Evolutionary conservation across 2,113 vertebrate species (phyloP).

Genomic region (Urocolius indicus): DNA sequence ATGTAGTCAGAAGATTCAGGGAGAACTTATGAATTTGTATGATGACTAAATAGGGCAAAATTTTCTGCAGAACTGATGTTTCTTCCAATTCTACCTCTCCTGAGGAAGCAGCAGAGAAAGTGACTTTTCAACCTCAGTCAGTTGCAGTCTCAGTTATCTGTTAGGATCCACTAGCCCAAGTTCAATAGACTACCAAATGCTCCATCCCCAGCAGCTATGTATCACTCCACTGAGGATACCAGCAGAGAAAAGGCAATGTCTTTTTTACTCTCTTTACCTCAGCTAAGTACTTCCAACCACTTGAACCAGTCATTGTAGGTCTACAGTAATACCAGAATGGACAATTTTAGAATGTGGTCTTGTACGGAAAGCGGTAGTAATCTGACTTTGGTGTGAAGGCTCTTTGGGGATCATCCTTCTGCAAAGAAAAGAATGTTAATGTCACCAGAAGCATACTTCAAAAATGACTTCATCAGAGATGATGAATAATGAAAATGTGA

Average conservation of each 20-base stretch:
- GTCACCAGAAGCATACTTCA: background rate
- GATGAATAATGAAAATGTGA: background rate
- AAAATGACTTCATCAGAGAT: background rate
- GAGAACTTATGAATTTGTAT: background rate
- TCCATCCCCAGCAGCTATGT: background rate
- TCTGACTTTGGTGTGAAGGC: background rate
- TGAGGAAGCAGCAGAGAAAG: background rate
- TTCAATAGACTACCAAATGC: background rate
- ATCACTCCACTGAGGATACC: background rate
- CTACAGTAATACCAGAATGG: background rate
- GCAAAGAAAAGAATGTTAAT: background rate
- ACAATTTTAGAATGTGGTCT: background rate
- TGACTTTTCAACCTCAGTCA: background rate
- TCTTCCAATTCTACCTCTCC: background rate
- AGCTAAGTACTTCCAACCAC: background rate
- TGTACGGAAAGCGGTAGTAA: background rate
- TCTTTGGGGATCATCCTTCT: background rate
- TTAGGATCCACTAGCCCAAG: background rate
- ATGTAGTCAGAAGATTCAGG: background rate
- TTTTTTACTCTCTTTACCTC: background rate
- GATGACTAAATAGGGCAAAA: conserved; percentile 15
- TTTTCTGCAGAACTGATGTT: background rate
- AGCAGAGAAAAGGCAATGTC: background rate
- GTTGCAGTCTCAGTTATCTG: background rate
- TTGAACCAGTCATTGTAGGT: background rate